These are phyloP conservation scores for Eurystomus glaucurus DNA, from an alignment of 2,797 vertebrate species.

Conservation along the genomic window DNA sequence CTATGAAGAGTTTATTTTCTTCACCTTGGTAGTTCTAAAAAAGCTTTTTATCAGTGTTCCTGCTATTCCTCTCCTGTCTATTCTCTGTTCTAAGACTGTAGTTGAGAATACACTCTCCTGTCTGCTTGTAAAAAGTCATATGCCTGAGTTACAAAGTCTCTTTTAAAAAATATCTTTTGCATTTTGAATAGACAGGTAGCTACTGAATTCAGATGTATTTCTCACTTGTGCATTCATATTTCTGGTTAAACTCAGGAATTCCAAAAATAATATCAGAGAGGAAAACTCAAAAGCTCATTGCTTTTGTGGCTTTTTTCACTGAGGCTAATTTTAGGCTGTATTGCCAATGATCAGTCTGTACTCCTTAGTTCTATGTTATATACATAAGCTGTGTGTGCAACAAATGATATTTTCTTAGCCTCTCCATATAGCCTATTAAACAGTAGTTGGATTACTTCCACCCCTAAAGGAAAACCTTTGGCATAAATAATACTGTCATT, in stretches of 20 bases:
- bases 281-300: slow-evolving; percentile 82
- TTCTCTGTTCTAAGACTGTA: background rate
- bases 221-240: slow-evolving; percentile 83
- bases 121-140: background rate
- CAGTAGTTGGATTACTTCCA: slow-evolving; percentile 83
- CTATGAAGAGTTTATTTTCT: background rate
- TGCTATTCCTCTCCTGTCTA: background rate
- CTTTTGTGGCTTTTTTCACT: slow-evolving; percentile 81
- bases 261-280: slow-evolving; percentile 83
- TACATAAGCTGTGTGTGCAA: slow-evolving; percentile 81
- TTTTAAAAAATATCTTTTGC: background rate
- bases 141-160: background rate
- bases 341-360: slow-evolving; percentile 83
- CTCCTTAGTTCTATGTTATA: slow-evolving; percentile 78
- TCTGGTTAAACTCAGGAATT: slow-evolving; percentile 78
- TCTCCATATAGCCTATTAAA: slow-evolving; percentile 84
- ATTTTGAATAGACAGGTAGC: slow-evolving; percentile 79
- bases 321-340: slow-evolving; percentile 64
- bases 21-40: background rate
- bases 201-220: slow-evolving; percentile 77
- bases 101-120: background rate
- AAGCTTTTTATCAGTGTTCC: background rate
- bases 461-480: slow-evolving; percentile 81
- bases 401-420: slow-evolving; percentile 85
- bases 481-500: slow-evolving; percentile 88